Evolutionary conservation across 2,888 invertebrate species (phyloP).

Genomic region (Heliconius aoede): DNA sequence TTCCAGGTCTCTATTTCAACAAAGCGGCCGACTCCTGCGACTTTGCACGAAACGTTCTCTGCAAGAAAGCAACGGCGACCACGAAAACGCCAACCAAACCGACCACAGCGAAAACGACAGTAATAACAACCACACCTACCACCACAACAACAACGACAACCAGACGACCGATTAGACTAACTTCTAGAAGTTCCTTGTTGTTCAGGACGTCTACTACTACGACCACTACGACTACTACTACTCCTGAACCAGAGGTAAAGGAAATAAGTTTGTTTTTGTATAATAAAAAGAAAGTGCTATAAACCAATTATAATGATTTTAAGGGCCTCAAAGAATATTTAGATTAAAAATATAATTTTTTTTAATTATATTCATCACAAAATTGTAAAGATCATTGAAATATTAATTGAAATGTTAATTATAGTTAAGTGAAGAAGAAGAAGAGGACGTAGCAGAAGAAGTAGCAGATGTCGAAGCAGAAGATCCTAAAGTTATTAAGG

Average conservation of each 20-base stretch:
- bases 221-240: slow-evolving; percentile 65
- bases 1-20: slow-evolving; percentile 93
- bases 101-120: slow-evolving; percentile 71
- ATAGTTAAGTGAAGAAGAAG: slow-evolving; percentile 56
- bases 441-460: slow-evolving; percentile 62
- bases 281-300: no score
- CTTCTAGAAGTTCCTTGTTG: slow-evolving; percentile 71
- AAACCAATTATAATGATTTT: no score
- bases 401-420: not conserved
- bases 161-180: slow-evolving; percentile 70
- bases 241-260: slow-evolving; percentile 70
- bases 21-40: slow-evolving; percentile 96
- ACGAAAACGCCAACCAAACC: slow-evolving; percentile 76
- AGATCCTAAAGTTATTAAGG: slow-evolving; percentile 91
- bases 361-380: no score
- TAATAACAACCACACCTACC: slow-evolving; percentile 73
- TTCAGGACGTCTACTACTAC: slow-evolving; percentile 78
- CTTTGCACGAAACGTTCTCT: slow-evolving; percentile 93
- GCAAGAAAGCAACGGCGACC: slow-evolving; percentile 85
- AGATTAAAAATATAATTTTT: no score
- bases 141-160: slow-evolving; percentile 69
- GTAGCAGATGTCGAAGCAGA: slow-evolving; percentile 81
- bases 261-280: not conserved
- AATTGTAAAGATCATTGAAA: not conserved
- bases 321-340: no score